phyloP scores from a whole-genome alignment of 2,888 invertebrate species.

The Papilio protenor region DNA sequence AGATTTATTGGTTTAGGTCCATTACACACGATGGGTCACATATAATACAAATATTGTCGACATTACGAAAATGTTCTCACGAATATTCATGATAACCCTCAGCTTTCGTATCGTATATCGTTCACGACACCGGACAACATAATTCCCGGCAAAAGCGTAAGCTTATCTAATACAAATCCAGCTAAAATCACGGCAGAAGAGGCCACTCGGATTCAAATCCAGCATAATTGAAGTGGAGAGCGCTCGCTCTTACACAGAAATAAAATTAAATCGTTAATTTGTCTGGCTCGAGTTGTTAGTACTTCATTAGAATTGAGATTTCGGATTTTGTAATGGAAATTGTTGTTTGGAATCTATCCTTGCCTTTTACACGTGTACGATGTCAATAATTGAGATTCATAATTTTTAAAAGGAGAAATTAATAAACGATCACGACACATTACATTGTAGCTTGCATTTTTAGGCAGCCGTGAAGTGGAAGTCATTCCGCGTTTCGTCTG shows the following conservation, averaged over 20 bases:
- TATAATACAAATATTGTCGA: too few relatives aligned
- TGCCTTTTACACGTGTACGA: background rate
- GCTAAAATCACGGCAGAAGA: constrained; percentile 38
- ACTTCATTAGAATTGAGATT: constrained; percentile 48
- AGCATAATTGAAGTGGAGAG: constrained; percentile 52
- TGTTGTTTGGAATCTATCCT: constrained; percentile 20
- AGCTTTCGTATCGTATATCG: constrained; percentile 27
- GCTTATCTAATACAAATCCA: constrained; percentile 46
- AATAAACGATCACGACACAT: too few relatives aligned
- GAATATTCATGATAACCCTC: too few relatives aligned
- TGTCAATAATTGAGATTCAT: background rate
- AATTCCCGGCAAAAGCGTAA: constrained; percentile 45
- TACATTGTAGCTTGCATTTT: too few relatives aligned
- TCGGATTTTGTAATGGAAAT: constrained; percentile 34
- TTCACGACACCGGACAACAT: constrained; percentile 22
- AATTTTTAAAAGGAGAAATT: too few relatives aligned
- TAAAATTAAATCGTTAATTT: constrained; percentile 54
- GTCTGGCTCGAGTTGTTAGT: constrained; percentile 45
- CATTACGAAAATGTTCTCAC: too few relatives aligned
- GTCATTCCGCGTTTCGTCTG: too few relatives aligned
- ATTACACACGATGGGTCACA: too few relatives aligned
- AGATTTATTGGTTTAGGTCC: too few relatives aligned
- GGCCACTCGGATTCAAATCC: constrained; percentile 50
- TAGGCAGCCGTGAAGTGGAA: too few relatives aligned
- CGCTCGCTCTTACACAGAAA: constrained; percentile 50